Base-by-base conservation (phyloP, 2,888 invertebrate species). In the Calameuta filiformis region DNA sequence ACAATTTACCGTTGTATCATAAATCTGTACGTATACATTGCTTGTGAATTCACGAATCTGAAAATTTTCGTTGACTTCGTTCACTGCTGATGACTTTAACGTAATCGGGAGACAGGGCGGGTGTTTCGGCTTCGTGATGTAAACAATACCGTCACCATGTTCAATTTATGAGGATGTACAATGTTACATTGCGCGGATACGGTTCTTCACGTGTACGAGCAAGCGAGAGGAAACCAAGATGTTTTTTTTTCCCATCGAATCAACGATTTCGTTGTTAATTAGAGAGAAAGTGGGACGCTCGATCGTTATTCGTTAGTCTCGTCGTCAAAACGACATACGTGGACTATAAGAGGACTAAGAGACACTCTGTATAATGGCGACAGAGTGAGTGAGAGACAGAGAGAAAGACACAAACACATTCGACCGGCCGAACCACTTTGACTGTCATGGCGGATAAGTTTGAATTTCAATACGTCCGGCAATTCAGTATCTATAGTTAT, bases 241-340 rank as follows among this genome's bases (percentile, higher is more conserved):
- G 40, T 37, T 15, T 15, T 40, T 15, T 15, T 40, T 40, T n/a
- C n/a, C 15, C 1, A 6, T 40, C 75, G 73, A 73, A 79, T 73
- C 73, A 75, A 12, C 37, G 76, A 76, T 34, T 40, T 69, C 23
- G 69, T 77, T 78, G 82, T 82, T 85, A 84, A 85, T 85, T 83
- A 79, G 81, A 75, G 85, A 84, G 85, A 85, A 85, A 85, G 85
- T 85, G 81, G 85, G 83, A 82, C 85, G 81, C 75, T 35, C 73
- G 77, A 81, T 81, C 76, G 77, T 73, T 75, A 69, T 77, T 75
- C 75, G 68, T 78, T 33, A 3, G 71, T 37, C 31, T 12, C 73
- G 33, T 68, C 56, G 76, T 77, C 77, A 73, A 78, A 76, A 76
- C 78, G 78, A 56, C 76, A 74, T 34, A 35, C 68, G 31, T 31